A percentile compares a stretch with the other conserved stretches of the same genome.
Evolutionary conservation across 2,113 vertebrate species (phyloP).

Genomic region (Archocentrus centrarchus): DNA sequence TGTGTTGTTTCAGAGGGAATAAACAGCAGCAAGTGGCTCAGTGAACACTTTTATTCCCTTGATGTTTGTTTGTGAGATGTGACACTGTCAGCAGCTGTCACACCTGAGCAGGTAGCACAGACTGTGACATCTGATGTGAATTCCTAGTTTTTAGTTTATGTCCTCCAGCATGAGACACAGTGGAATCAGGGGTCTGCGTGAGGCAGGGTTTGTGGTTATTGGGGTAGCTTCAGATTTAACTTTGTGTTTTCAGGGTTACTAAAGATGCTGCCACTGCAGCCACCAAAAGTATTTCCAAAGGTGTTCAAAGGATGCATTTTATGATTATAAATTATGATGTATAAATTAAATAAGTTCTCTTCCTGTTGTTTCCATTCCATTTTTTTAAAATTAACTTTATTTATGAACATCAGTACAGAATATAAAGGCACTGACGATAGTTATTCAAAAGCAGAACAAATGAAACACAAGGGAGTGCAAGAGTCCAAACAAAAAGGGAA

Average conservation of each 20-base stretch:
- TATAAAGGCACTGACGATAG: too few species aligned
- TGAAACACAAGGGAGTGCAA: too few species aligned
- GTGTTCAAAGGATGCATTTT: too few species aligned
- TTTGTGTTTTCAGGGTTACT: not conserved
- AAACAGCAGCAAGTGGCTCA: not conserved
- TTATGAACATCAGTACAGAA: too few species aligned
- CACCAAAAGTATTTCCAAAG: not conserved
- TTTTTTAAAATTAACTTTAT: too few species aligned
- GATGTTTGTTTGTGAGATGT: not conserved
- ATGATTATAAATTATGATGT: too few species aligned
- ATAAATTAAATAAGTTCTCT: too few species aligned
- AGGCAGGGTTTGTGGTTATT: not conserved
- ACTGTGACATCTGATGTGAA: not conserved
- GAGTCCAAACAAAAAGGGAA: too few species aligned
- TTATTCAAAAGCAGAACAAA: too few species aligned
- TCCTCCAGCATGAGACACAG: not conserved
- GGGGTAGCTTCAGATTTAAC: not conserved
- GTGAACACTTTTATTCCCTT: not conserved
- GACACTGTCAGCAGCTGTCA: not conserved
- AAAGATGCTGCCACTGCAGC: not conserved
- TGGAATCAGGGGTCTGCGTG: not conserved
- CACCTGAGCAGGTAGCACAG: not conserved
- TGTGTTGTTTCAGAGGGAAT: not conserved
- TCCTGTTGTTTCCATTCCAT: too few species aligned
- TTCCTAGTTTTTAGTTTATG: not conserved